These are phyloP conservation scores for Bovichtus diacanthus DNA, from an alignment of 2,797 vertebrate genomes.

Conservation along the genomic window DNA sequence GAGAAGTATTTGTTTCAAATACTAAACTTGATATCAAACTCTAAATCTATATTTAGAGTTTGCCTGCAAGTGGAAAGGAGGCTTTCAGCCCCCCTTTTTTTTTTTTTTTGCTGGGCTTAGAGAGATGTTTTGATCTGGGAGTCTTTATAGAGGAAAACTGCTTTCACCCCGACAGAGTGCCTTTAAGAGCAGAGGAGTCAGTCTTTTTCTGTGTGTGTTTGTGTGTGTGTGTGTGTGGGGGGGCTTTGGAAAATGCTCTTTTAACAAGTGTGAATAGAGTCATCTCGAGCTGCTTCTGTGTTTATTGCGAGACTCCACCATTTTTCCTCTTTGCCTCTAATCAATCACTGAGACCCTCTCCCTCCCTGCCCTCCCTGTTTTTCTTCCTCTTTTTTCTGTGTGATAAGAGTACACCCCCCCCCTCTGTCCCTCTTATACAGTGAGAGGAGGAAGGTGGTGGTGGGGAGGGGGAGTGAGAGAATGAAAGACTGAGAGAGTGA, in stretches of 20 bases:
- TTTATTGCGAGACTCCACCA: constrained; percentile 65
- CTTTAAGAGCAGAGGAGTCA: constrained; percentile 30
- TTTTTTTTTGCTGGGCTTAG: background rate
- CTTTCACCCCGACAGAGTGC: constrained; percentile 45
- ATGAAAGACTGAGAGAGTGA: constrained; percentile 23
- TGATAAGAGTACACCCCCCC: background rate
- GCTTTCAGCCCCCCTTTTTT: constrained; percentile 1
- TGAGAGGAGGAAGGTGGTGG: constrained; percentile 34
- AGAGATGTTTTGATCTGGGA: constrained; percentile 40
- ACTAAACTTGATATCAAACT: background rate
- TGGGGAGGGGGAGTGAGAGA: constrained; percentile 15
- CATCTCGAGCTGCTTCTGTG: constrained; percentile 65
- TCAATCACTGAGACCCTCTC: constrained; percentile 63
- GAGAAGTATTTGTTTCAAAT: background rate
- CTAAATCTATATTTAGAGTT: constrained; percentile 29
- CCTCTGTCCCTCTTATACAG: constrained; percentile 43
- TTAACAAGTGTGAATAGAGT: constrained; percentile 67
- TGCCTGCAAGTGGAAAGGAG: constrained; percentile 11
- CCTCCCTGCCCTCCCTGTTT: constrained; percentile 23
- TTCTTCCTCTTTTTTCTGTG: constrained; percentile 46
- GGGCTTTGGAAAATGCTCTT: constrained; percentile 56
- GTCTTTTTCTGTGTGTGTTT: constrained; percentile 22
- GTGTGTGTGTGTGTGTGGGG: too few relatives aligned
- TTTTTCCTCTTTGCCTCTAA: constrained; percentile 62
- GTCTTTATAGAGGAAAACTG: constrained; percentile 42